Percentiles rank a stretch among this genome's conserved stretches.
These are phyloP conservation scores for Diadophis punctatus DNA, from an alignment of 2,113 vertebrate species.

Conservation along the genomic window DNA sequence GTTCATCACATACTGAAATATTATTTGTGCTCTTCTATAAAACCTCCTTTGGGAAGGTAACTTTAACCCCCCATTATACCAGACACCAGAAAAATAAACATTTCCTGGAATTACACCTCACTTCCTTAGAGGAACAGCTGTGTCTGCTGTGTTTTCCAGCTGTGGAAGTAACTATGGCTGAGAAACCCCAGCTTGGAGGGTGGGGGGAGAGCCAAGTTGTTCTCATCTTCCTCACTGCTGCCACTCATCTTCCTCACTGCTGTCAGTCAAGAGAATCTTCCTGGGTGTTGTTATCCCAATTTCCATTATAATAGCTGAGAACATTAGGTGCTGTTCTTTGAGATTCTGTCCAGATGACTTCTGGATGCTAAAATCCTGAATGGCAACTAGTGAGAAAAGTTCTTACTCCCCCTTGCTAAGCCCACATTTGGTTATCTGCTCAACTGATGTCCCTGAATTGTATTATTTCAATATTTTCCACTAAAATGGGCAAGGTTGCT, in stretches of 20 bases:
- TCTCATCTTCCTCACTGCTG: background rate
- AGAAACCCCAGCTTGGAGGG: background rate
- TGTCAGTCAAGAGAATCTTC: background rate
- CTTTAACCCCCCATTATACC: background rate
- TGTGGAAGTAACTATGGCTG: background rate
- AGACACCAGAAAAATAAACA: background rate
- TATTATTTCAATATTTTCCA: background rate
- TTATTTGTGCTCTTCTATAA: background rate
- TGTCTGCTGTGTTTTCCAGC: background rate
- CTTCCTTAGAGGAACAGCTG: background rate
- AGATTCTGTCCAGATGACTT: background rate
- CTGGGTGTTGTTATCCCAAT: background rate
- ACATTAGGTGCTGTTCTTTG: background rate
- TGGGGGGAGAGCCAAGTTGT: background rate
- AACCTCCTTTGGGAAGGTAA: background rate
- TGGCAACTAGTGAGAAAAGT: background rate
- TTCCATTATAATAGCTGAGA: background rate
- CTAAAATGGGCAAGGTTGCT: background rate
- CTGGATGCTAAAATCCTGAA: background rate
- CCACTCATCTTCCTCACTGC: too few species aligned
- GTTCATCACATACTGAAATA: background rate
- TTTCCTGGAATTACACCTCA: background rate
- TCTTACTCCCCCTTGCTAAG: background rate
- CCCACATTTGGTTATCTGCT: background rate
- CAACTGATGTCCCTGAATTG: background rate